Percentiles rank a stretch among this genome's conserved stretches.
Evolutionary conservation across 2,113 vertebrate species (phyloP).

Genomic region (Regulus satrapa): DNA sequence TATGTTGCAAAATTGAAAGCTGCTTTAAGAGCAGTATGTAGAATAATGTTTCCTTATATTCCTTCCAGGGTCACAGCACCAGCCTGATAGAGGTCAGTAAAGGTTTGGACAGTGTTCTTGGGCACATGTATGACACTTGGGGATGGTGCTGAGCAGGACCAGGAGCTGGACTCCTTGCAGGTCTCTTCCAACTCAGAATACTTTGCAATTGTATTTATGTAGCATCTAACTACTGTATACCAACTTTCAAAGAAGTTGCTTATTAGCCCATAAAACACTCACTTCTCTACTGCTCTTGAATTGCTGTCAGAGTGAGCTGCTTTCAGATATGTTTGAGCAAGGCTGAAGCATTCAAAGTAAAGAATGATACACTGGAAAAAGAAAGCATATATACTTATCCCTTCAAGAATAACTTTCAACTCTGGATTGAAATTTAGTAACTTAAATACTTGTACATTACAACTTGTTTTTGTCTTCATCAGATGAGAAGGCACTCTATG

Average conservation of each 20-base stretch:
- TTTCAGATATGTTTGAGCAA: neutral
- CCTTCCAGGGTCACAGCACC: neutral
- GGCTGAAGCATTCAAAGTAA: neutral
- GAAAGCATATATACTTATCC: neutral
- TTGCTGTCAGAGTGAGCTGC: neutral
- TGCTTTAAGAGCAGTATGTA: neutral
- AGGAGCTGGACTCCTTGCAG: neutral
- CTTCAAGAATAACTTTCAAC: neutral
- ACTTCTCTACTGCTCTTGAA: neutral
- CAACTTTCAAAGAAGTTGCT: neutral
- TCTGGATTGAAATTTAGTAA: neutral
- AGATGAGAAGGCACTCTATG: neutral
- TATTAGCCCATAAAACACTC: neutral
- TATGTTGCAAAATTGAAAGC: neutral
- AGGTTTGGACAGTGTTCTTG: accelerated
- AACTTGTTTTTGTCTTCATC: neutral
- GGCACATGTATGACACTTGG: neutral
- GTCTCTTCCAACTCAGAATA: neutral
- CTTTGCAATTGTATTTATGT: neutral
- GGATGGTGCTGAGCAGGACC: neutral
- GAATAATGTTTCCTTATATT: neutral
- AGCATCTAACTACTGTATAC: neutral
- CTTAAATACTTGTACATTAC: neutral
- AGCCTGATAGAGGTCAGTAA: neutral
- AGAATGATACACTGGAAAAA: neutral